Evolutionary conservation across 2,888 invertebrate species (phyloP).

Genomic region (Drosophila sordidula): DNA sequence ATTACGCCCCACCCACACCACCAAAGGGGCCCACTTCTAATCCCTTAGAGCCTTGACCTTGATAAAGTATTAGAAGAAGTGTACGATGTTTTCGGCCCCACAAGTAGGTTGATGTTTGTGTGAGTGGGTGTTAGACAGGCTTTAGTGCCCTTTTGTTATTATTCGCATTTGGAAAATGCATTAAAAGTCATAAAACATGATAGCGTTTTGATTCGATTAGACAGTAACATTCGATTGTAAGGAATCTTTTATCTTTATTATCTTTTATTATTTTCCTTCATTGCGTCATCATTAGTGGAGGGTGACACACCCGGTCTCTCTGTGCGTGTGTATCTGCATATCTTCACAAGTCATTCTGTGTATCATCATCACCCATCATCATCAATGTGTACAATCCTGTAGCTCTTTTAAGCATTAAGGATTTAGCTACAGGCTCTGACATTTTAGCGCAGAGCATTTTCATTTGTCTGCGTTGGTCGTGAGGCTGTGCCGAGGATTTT

Average conservation of each 20-base stretch:
- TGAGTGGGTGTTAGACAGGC: constrained; percentile 2
- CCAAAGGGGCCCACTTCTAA: neutral
- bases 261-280: constrained; percentile 41
- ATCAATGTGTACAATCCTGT: constrained; percentile 19
- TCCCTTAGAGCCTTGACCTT: constrained; percentile 28
- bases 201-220: constrained; percentile 53
- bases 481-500: constrained; percentile 29
- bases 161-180: constrained; percentile 60
- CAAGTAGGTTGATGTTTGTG: neutral
- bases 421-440: constrained; percentile 39
- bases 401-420: neutral
- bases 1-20: constrained; percentile 15
- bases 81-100: constrained; percentile 43
- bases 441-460: constrained; percentile 55
- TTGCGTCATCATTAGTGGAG: constrained; percentile 43
- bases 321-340: constrained; percentile 4
- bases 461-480: constrained; percentile 47
- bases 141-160: constrained; percentile 16
- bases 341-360: constrained; percentile 29
- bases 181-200: constrained; percentile 46
- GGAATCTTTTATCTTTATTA: constrained; percentile 3
- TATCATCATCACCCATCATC: constrained; percentile 27
- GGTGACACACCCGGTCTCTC: no score
- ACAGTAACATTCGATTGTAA: constrained; percentile 16
- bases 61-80: constrained; percentile 42